These are phyloP conservation scores for Drosophila setosimentum DNA, from an alignment of 2,888 invertebrate species.

Conservation along the genomic window DNA sequence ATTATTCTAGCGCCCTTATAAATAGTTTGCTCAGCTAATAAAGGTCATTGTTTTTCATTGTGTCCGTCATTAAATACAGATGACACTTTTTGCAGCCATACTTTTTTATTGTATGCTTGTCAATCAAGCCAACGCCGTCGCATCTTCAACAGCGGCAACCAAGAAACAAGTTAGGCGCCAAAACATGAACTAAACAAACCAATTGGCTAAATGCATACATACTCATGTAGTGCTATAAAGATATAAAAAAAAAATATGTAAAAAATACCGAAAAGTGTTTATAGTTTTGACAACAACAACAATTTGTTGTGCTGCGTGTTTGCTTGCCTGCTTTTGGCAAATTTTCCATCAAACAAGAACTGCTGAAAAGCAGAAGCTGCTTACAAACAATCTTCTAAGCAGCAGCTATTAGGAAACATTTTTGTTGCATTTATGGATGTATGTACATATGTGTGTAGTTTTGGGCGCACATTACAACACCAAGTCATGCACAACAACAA, in stretches of 20 bases:
- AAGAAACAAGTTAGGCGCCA: constrained; percentile 76
- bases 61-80: constrained; percentile 3
- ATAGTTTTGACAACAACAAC: constrained; percentile 37
- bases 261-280: constrained; percentile 32
- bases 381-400: constrained; percentile 56
- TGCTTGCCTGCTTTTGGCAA: constrained; percentile 26
- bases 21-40: constrained; percentile 27
- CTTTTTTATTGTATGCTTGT: constrained; percentile 36
- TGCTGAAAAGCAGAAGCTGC: constrained; percentile 25
- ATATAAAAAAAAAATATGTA: background rate
- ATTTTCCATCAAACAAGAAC: constrained; percentile 67
- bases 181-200: constrained; percentile 77
- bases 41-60: constrained; percentile 27
- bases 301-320: constrained; percentile 56
- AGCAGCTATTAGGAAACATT: constrained; percentile 14
- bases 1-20: constrained; percentile 26
- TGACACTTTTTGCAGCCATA: constrained; percentile 5
- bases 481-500: constrained; percentile 23
- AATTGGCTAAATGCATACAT: constrained; percentile 57
- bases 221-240: constrained; percentile 33
- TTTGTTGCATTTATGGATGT: background rate
- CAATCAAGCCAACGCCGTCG: constrained; percentile 62
- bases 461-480: constrained; percentile 68
- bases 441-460: constrained; percentile 15
- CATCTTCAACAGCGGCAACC: constrained; percentile 50